Base-by-base conservation (phyloP, 2,797 vertebrate genomes). In the Erethizon dorsatum region DNA sequence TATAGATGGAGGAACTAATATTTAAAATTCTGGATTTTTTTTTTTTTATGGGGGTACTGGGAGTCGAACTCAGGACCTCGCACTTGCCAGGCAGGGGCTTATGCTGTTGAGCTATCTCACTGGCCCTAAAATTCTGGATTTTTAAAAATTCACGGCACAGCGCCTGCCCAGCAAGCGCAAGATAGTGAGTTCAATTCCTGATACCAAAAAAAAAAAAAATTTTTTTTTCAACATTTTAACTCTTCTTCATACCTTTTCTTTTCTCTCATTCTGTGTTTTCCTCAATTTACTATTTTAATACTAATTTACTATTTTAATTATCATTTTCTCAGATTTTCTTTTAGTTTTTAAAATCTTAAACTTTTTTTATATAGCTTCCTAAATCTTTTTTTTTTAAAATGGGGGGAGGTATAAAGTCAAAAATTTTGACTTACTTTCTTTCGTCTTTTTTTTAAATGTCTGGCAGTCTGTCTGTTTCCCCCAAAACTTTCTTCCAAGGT, bases 321-420 rank as follows among this genome's bases (percentile, higher is more conserved):
- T 84, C 41, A 18, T 85, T 94, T 91, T 45, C 26, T 90, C 63
- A 84, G 14, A 88, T 79, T 96, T 95, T 24, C 15, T 41, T 78
- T 86, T 75, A 95, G 52, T 77, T 89, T 92, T 63, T 61, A 95
- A 95, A 73, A 79, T 89, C 12, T 85, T 86, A 77, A 63, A 82
- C 22, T 37, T 2, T 87, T 75, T 65, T 87, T 83, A 71, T 94
- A 18, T 75, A 71, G 15, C 45, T 87, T 75, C 15, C 92, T 97
- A 89, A 83, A 61, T 96, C 17, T 69, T 97, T 87, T 14, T 31
- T 69, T 73, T 45, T 8, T 17, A 31, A 78, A 80, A 80, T 88
- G 63, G 8, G 2, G 83, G 69, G 41, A 75, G 37, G 5, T 82
- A 26, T 85, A 82, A 88, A 63, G 78, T 78, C 28, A 93, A 57